Evolutionary conservation across 2,113 vertebrate species (phyloP), one percentile per base, ranked within the genome.

Genomic region (Pyrgilauda ruficollis): DNA sequence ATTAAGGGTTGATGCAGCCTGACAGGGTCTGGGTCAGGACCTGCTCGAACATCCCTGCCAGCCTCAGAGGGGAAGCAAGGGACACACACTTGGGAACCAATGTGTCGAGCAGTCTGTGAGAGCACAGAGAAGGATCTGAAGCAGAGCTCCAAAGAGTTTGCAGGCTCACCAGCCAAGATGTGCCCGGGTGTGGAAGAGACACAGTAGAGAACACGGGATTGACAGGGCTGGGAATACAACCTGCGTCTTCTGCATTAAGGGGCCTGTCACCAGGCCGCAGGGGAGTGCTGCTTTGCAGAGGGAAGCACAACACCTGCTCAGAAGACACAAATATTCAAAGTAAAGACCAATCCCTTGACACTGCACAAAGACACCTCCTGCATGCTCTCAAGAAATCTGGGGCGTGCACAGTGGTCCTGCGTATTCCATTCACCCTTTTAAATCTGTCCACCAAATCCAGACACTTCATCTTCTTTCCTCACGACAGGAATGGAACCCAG

Each of bases 171-270:
- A 93, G 58, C 53, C 83, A 73, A 69, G 91, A 88, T 64, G 58
- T 3, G 1, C 49, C 43, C 0, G 17, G 19, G 22, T 82, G 47
- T 61, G 67, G 67, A 64, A 66, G 53, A n/a, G 46, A 85, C 0
- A 0, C 79, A 69, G 72, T 0, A 2, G 67, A 83, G 30, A 88
- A 49, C 22, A 2, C 19, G 12, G 75, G 86, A 96, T 90, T 96
- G 94, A 94, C 94, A 92, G 93, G 83, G 53, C 79, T 96, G 93
- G 93, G 93, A 96, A 83, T 88, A 85, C 62, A 90, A 56, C 58
- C 62, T 61, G 49, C 9, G 0, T 83, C 68, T 56, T 73, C 75
- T 96, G 91, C 86, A 73, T 79, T 79, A 90, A 92, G 91, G 63
- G 91, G 41, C 46, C 93, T 95, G 86, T 92, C 94, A 93, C 56